phyloP scores from a whole-genome alignment of 2,113 vertebrate species.

The Sigmodon hispidus region DNA sequence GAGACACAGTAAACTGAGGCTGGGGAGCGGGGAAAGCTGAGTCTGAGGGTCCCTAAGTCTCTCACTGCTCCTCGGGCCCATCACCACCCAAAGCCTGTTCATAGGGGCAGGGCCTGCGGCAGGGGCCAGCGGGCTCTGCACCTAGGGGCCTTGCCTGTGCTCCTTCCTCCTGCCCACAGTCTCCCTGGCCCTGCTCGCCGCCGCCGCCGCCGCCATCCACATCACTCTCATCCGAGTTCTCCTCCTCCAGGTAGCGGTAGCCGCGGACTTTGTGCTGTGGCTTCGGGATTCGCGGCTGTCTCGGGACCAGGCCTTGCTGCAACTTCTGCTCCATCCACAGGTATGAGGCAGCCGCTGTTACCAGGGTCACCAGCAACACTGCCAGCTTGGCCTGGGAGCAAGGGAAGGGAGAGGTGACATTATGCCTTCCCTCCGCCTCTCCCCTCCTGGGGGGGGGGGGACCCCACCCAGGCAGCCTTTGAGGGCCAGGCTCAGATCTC shows the following conservation, averaged over 20 bases:
- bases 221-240: conserved; percentile 93
- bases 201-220: conserved; percentile 59
- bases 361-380: conserved; percentile 86
- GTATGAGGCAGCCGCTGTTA: conserved; percentile 85
- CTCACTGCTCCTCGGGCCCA: conserved; percentile 49
- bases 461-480: background rate
- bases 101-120: conserved; percentile 35
- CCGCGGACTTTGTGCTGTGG: conserved; percentile 92
- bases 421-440: rapidly evolving
- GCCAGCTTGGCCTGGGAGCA: conserved; percentile 91
- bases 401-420: background rate
- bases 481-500: background rate
- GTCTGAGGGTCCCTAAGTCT: background rate
- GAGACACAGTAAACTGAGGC: background rate
- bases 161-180: conserved; percentile 70
- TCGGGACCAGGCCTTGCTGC: conserved; percentile 74
- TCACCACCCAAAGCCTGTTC: conserved; percentile 80
- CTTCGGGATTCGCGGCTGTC: conserved; percentile 94
- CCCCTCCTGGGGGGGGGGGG: no score
- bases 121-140: background rate
- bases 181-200: conserved; percentile 24
- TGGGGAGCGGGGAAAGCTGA: background rate
- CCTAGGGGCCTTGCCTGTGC: conserved; percentile 55
- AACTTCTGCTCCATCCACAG: conserved; percentile 93
- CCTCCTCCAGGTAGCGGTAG: conserved; percentile 96